Evolutionary conservation across 2,113 vertebrate genomes (phyloP).

Genomic region (Pseudolaguvia tuberculata): DNA sequence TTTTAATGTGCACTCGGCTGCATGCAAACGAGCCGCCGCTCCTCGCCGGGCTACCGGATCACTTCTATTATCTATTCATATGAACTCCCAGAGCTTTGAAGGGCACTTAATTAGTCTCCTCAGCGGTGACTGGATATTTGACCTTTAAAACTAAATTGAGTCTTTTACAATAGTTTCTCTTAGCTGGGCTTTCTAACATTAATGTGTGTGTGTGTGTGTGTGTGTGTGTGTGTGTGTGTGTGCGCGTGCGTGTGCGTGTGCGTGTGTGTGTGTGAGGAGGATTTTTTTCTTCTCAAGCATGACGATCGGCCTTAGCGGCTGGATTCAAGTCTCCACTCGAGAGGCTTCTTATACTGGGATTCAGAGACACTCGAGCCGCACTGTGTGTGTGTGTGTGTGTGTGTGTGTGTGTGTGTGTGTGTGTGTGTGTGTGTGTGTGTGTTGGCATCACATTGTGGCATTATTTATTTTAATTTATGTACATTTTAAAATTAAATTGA

Average conservation of each 20-base stretch:
- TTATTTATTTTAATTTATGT: no score
- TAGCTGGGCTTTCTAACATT: slow-evolving; percentile 43
- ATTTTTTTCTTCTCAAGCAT: slow-evolving; percentile 37
- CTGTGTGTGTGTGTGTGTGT: slow-evolving; percentile 5
- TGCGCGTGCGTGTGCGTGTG: neutral
- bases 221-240: neutral
- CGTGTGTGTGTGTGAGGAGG: neutral
- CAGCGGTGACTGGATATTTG: slow-evolving; percentile 55
- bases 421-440: no score
- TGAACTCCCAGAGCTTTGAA: slow-evolving; percentile 47
- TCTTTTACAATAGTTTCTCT: slow-evolving; percentile 51
- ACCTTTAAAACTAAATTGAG: slow-evolving; percentile 57
- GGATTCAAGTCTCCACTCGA: slow-evolving; percentile 20
- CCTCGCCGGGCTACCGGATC: slow-evolving; percentile 36
- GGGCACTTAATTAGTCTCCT: slow-evolving; percentile 53
- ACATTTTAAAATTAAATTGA: no score
- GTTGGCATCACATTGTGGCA: no score
- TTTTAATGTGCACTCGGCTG: slow-evolving; percentile 31
- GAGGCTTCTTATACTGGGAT: slow-evolving; percentile 18
- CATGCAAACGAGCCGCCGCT: slow-evolving; percentile 42
- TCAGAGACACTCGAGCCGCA: slow-evolving; percentile 32
- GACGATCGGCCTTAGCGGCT: slow-evolving; percentile 32
- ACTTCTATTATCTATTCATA: slow-evolving; percentile 50
- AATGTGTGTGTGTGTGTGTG: neutral
- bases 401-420: slow-evolving; percentile 16